These are phyloP conservation scores for Drosophila koepferae DNA, from an alignment of 2,888 invertebrate genomes.

Conservation along the genomic window DNA sequence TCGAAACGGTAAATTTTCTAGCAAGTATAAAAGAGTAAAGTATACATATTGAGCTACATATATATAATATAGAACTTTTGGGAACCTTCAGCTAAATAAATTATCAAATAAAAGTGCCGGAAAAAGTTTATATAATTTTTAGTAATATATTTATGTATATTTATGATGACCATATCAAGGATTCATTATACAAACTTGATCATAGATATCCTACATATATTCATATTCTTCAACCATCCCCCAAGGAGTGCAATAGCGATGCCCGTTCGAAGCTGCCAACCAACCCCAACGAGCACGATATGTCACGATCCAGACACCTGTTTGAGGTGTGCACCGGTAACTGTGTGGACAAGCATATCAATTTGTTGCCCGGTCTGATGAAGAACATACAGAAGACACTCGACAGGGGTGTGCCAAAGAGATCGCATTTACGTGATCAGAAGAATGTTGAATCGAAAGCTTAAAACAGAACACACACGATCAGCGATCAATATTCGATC, in stretches of 20 bases:
- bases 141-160: background rate
- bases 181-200: too few species aligned
- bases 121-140: background rate
- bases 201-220: too few species aligned
- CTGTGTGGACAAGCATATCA: constrained; percentile 80
- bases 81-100: too few species aligned
- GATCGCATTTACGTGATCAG: constrained; percentile 34
- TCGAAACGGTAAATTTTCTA: too few species aligned
- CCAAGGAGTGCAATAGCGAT: constrained; percentile 74
- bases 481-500: background rate
- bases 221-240: background rate
- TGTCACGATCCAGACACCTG: constrained; percentile 69
- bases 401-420: constrained; percentile 67
- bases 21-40: too few species aligned
- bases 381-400: constrained; percentile 76
- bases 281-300: constrained; percentile 66
- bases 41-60: too few species aligned
- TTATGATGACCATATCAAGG: too few species aligned
- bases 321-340: constrained; percentile 76
- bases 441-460: background rate
- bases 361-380: constrained; percentile 75
- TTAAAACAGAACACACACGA: background rate
- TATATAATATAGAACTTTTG: too few species aligned
- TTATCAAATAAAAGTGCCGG: too few species aligned
- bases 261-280: constrained; percentile 60